A percentile compares a stretch with the other conserved stretches of the same genome.
These are phyloP conservation scores for Musca domestica DNA, from an alignment of 1,140 invertebrate species.

Conservation along the genomic window DNA sequence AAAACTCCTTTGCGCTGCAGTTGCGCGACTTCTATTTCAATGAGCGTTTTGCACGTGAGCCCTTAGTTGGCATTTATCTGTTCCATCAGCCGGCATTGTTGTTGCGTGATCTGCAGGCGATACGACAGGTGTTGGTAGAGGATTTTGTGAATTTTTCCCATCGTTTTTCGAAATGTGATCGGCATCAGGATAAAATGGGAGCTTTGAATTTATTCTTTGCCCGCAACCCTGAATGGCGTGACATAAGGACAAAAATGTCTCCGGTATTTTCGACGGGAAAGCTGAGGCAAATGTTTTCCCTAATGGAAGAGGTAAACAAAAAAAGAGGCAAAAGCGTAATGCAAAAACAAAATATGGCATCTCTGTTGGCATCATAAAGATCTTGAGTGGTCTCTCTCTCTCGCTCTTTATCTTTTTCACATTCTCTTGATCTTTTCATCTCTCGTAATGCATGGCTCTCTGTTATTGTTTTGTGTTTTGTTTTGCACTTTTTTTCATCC, in stretches of 20 bases:
- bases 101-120: conserved; percentile 57
- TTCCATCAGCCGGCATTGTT: conserved; percentile 56
- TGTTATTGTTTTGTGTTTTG: no score
- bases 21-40: conserved; percentile 47
- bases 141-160: conserved; percentile 55
- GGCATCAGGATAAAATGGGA: conserved; percentile 42
- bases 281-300: conserved; percentile 60
- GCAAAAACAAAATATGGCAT: no score
- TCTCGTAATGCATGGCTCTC: no score
- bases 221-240: conserved; percentile 56
- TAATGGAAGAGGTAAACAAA: conserved; percentile 53
- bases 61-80: conserved; percentile 54
- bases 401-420: no score
- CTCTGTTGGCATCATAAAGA: no score
- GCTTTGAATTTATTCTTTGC: conserved; percentile 48
- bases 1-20: conserved; percentile 45
- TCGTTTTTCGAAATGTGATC: conserved; percentile 44
- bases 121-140: conserved; percentile 57
- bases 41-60: conserved; percentile 41
- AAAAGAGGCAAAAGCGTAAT: no score
- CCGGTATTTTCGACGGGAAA: conserved; percentile 60
- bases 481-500: no score
- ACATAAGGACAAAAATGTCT: conserved; percentile 57
- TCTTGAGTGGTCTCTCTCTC: no score
- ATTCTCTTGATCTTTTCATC: no score